A percentile compares a stretch with the other conserved stretches of the same genome.
These are phyloP conservation scores for Platalea minor DNA, from an alignment of 2,797 vertebrate genomes.

Conservation along the genomic window DNA sequence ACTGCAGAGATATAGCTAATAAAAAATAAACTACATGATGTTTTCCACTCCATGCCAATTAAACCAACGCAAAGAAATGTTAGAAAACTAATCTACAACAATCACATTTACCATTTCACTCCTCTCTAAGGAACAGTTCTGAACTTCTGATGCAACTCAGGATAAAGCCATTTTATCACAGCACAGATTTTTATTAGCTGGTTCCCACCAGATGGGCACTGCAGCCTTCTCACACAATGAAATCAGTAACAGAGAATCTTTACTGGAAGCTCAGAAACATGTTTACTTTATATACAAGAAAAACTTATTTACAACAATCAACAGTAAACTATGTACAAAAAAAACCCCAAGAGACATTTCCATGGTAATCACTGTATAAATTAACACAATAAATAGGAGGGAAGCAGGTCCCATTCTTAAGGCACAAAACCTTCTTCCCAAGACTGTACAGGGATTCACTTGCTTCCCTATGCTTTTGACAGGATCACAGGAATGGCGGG, in stretches of 20 bases:
- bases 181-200: conserved; percentile 22
- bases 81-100: background rate
- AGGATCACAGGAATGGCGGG: conserved; percentile 52
- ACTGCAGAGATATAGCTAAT: background rate
- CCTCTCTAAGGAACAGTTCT: background rate
- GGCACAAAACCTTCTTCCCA: conserved; percentile 71
- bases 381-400: conserved; percentile 80
- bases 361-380: conserved; percentile 73
- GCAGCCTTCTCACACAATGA: background rate
- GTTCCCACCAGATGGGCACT: background rate
- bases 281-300: conserved; percentile 75
- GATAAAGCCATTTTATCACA: conserved; percentile 8
- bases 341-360: conserved; percentile 61
- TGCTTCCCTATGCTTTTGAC: conserved; percentile 22
- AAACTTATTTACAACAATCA: conserved; percentile 69
- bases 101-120: background rate
- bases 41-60: background rate
- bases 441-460: conserved; percentile 42
- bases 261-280: conserved; percentile 61
- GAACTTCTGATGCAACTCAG: background rate
- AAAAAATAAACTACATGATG: background rate
- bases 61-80: background rate
- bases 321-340: conserved; percentile 71
- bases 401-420: conserved; percentile 64
- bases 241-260: conserved; percentile 13